A percentile compares a stretch with the other conserved stretches of the same genome.
These are phyloP conservation scores for Brachyopa scutellaris DNA, from an alignment of 2,888 invertebrate species.

Conservation along the genomic window DNA sequence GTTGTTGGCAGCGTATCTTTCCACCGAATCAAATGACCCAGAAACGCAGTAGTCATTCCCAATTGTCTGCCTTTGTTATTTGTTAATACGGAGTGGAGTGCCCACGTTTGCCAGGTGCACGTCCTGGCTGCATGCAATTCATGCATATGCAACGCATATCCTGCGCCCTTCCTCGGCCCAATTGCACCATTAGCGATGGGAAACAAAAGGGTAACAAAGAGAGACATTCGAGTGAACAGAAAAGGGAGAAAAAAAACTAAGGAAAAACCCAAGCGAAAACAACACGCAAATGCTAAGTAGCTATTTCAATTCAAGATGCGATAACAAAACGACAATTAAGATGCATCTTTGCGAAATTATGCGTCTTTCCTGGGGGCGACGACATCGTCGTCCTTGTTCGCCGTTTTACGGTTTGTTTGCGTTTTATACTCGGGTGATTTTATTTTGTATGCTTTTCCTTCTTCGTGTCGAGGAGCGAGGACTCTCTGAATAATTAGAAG, in stretches of 20 bases:
- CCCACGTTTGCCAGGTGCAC: constrained; percentile 58
- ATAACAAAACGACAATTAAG: constrained; percentile 72
- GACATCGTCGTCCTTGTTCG: constrained; percentile 55
- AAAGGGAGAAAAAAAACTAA: constrained; percentile 18
- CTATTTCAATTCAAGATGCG: constrained; percentile 72
- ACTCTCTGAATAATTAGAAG: constrained; percentile 66
- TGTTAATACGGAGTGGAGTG: constrained; percentile 52
- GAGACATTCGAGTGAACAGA: constrained; percentile 39
- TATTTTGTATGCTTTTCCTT: not conserved
- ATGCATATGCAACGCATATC: constrained; percentile 58
- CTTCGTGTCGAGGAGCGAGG: constrained; percentile 26
- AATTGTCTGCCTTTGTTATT: constrained; percentile 62
- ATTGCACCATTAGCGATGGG: constrained; percentile 43
- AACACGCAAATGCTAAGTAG: constrained; percentile 71
- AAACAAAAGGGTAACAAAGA: constrained; percentile 53
- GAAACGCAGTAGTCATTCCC: constrained; percentile 55
- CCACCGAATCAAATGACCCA: constrained; percentile 64
- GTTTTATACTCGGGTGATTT: constrained; percentile 21
- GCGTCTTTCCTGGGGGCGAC: constrained; percentile 68
- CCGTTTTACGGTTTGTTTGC: constrained; percentile 23
- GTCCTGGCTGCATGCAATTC: constrained; percentile 22
- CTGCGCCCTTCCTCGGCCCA: constrained; percentile 53
- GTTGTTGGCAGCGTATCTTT: constrained; percentile 22
- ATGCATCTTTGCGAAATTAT: constrained; percentile 70
- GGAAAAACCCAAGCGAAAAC: constrained; percentile 35